Conservation (phyloP, 2,888 invertebrate genomes). For the Sarcophaga caerulescens region DNA sequence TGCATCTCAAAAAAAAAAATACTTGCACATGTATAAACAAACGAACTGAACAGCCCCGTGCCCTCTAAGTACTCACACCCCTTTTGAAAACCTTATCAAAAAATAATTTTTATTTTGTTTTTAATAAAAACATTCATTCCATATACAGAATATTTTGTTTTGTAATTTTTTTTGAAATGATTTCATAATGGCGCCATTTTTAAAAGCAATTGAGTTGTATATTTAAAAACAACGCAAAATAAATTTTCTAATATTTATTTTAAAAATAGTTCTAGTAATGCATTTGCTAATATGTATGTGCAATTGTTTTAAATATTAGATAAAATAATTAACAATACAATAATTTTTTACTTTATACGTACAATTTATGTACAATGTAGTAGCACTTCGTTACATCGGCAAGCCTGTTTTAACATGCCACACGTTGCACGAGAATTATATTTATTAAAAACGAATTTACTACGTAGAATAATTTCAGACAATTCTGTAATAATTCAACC, state of each 20-base stretch:
- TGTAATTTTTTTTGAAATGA: not conserved
- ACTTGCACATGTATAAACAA: not conserved
- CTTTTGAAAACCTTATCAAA: not conserved
- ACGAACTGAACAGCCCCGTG: not conserved
- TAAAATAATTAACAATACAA: no score
- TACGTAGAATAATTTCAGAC: no score
- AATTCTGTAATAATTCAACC: no score
- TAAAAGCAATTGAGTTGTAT: not conserved
- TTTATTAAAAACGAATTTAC: no score
- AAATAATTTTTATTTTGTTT: not conserved
- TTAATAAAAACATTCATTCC: slow-evolving; percentile 11
- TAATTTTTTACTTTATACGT: no score
- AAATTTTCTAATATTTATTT: slow-evolving; percentile 8
- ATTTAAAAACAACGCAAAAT: slow-evolving; percentile 47
- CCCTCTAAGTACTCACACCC: not conserved
- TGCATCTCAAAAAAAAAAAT: not conserved
- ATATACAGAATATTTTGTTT: not conserved
- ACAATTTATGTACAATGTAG: no score
- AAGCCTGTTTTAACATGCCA: no score
- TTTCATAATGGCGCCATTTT: slow-evolving; percentile 48
- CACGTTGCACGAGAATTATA: no score
- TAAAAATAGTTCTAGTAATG: not conserved
- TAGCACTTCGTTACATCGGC: no score
- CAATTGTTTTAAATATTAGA: not conserved
- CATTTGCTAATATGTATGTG: not conserved